Evolutionary conservation across 2,797 vertebrate genomes (phyloP), one percentile per base, ranked within the genome.

Genomic region (Mallotus villosus): DNA sequence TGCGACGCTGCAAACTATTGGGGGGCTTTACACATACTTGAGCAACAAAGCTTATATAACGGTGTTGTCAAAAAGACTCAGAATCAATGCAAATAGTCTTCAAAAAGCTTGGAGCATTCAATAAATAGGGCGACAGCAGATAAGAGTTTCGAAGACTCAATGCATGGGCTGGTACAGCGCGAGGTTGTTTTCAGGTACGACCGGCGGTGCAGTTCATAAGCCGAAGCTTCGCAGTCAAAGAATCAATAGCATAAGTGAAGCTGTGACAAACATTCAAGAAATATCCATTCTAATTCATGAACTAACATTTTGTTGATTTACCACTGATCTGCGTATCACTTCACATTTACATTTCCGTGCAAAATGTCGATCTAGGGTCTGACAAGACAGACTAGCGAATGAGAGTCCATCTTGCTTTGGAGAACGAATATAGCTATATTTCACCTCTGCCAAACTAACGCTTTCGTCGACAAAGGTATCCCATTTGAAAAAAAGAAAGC

Each of bases 361-460:
- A 94, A 96, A 96, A 97, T 94, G 95, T 96, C 95, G 94, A 94
- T 95, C 86, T 92, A 85, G 90, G 88, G 93, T 92, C 91, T 95
- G 95, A 95, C 95, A 95, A 96, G 94, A 94, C 93, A 93, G 93
- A 92, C 92, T 85, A 92, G 90, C 90, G 92, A 92, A 81, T 82
- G 93, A 95, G 96, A 97, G 95, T 97, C 97, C 97, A 98, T 98
- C 95, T 98, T 98, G 96, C 95, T 94, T 95, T 85, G 93, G 92
- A 88, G 89, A 91, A 91, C 84, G 85, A 91, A 95, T 93, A 41
- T 41, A 9, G 94, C 88, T 89, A 93, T 94, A 95, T 92, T 92
- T 93, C 90, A 91, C 91, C 92, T 88, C 88, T 91, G 93, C 93
- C 93, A 90, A 94, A 94, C 88, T 93, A 76, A 88, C 82, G 91